phyloP scores from a whole-genome alignment of 2,113 vertebrate genomes.

The Opisthocomus hoazin region DNA sequence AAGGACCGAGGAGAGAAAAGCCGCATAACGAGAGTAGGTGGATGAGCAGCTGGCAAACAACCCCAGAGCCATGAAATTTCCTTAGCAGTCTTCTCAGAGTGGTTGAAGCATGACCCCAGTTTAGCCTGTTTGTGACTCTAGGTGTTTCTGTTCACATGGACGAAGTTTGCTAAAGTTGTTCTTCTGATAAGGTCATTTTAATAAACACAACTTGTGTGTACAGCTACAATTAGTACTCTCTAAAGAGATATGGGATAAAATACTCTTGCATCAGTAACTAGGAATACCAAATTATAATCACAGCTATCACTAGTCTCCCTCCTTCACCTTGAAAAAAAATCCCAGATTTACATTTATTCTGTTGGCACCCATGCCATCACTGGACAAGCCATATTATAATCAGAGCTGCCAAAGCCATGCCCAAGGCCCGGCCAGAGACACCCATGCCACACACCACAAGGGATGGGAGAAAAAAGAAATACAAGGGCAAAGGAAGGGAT shows the following conservation, averaged over 20 bases:
- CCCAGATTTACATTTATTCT: not conserved
- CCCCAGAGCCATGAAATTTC: not conserved
- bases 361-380: not conserved
- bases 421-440: not conserved
- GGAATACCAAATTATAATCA: not conserved
- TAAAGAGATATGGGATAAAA: not conserved
- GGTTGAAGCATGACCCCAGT: not conserved
- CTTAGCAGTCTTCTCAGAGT: not conserved
- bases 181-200: not conserved
- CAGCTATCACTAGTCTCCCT: not conserved
- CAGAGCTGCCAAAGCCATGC: not conserved
- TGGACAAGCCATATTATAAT: not conserved
- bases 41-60: not conserved
- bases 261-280: not conserved
- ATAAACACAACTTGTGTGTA: not conserved
- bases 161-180: not conserved
- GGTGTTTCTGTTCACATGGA: not conserved
- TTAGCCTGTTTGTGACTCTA: not conserved
- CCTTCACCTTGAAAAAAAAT: not conserved
- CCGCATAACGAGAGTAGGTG: not conserved
- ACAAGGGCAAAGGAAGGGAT: not conserved
- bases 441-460: not conserved
- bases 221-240: not conserved
- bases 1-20: not conserved
- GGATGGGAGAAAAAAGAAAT: not conserved